These are phyloP conservation scores for Semaprochilodus insignis DNA, from an alignment of 2,797 vertebrate genomes.

Conservation along the genomic window DNA sequence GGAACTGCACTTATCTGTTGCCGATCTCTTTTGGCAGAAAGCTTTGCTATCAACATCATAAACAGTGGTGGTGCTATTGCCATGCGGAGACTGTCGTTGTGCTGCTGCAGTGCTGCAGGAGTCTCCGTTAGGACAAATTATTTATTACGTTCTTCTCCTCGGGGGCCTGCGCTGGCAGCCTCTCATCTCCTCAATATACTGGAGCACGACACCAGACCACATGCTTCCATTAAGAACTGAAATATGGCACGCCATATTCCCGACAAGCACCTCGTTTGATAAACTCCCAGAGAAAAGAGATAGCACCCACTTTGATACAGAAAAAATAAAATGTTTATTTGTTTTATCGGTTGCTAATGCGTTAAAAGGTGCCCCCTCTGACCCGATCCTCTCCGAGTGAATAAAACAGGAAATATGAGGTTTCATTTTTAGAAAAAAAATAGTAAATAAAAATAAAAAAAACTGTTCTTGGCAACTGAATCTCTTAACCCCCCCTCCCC, in stretches of 20 bases:
- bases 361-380: slow-evolving; percentile 48
- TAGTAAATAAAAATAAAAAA: slow-evolving; percentile 27
- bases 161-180: slow-evolving; percentile 67
- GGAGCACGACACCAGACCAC: neutral
- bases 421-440: slow-evolving; percentile 36
- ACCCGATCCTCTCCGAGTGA: slow-evolving; percentile 52
- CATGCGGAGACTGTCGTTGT: slow-evolving; percentile 7
- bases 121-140: slow-evolving; percentile 62
- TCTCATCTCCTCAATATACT: slow-evolving; percentile 65
- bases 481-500: slow-evolving; percentile 45
- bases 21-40: neutral
- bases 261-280: slow-evolving; percentile 29
- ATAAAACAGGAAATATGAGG: slow-evolving; percentile 68
- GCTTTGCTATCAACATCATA: slow-evolving; percentile 1
- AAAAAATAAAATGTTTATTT: slow-evolving; percentile 86
- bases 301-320: slow-evolving; percentile 49
- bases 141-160: slow-evolving; percentile 73
- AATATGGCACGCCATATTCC: slow-evolving; percentile 12
- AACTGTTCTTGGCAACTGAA: slow-evolving; percentile 51
- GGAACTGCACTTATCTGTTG: slow-evolving; percentile 15
- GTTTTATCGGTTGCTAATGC: slow-evolving; percentile 74
- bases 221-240: slow-evolving; percentile 27
- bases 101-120: slow-evolving; percentile 17
- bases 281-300: slow-evolving; percentile 22
- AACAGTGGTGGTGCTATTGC: slow-evolving; percentile 15